Percentiles rank a stretch among this genome's conserved stretches.
Conservation (phyloP, 2,113 vertebrate genomes). For the Tupaia tana region DNA sequence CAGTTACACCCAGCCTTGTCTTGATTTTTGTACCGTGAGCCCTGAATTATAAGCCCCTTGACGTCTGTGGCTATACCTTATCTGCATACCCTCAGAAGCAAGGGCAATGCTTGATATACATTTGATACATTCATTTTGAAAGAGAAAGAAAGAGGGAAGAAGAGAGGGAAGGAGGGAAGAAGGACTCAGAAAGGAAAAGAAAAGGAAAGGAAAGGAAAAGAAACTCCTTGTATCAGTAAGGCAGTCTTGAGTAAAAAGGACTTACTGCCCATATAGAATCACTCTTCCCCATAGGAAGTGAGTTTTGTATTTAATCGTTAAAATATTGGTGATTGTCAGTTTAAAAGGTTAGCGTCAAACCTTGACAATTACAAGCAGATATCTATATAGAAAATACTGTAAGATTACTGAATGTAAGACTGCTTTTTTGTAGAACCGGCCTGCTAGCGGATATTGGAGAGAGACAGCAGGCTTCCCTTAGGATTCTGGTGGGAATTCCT, state of each 20-base stretch:
- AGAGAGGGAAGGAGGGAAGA: not conserved
- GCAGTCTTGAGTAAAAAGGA: not conserved
- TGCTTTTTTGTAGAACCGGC: not conserved
- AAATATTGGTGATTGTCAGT: not conserved
- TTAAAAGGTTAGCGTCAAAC: constrained; percentile 24
- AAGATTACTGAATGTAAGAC: not conserved
- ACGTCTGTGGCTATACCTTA: not conserved
- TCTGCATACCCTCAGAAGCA: not conserved
- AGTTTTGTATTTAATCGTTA: constrained; percentile 2
- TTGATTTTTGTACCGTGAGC: not conserved
- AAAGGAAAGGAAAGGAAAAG: not conserved
- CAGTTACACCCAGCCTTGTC: not conserved
- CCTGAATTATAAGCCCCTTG: not conserved
- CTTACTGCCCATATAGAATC: constrained; percentile 15
- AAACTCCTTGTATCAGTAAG: not conserved
- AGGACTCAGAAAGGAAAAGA: not conserved
- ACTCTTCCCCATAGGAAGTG: not conserved
- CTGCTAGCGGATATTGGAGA: not conserved
- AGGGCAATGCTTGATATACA: not conserved
- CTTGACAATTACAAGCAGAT: constrained; percentile 11
- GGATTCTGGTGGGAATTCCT: constrained; percentile 29
- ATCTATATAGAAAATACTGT: not conserved
- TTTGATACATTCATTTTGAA: not conserved
- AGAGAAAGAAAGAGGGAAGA: not conserved
- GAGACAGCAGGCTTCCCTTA: not conserved